Conservation (phyloP, 2,797 vertebrate genomes). For the Heterohyrax brucei region DNA sequence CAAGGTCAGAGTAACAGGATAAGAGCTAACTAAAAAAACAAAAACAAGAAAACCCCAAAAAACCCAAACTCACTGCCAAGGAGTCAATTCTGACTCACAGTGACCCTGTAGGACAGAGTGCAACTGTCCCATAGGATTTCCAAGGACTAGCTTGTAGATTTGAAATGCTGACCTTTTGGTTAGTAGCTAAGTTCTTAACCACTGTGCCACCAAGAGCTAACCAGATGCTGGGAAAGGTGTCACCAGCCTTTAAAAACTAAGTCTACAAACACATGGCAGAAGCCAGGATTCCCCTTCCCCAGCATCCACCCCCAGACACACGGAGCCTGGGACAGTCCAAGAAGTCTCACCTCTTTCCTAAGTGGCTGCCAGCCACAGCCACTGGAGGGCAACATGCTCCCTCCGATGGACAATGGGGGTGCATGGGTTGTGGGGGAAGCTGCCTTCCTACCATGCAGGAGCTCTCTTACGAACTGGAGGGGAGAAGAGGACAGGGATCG, state of each 20-base stretch:
- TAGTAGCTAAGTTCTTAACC: too few relatives aligned
- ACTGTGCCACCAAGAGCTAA: not conserved
- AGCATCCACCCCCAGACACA: not conserved
- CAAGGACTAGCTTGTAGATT: too few relatives aligned
- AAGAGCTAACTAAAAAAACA: not conserved
- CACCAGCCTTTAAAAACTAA: not conserved
- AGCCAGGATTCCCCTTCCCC: not conserved
- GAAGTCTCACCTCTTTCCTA: not conserved
- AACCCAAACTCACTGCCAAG: too few relatives aligned
- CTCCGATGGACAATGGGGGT: not conserved
- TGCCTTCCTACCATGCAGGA: not conserved
- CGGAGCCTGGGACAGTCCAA: not conserved
- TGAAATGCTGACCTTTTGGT: too few relatives aligned
- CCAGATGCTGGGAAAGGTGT: not conserved
- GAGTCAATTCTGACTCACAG: too few relatives aligned
- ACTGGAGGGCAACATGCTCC: constrained; percentile 65
- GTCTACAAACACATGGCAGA: too few relatives aligned
- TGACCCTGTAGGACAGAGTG: too few relatives aligned
- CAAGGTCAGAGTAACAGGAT: not conserved
- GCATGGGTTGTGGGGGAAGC: not conserved
- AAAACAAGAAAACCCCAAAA: too few relatives aligned
- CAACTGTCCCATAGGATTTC: too few relatives aligned
- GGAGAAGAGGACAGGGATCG: not conserved
- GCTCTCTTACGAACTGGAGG: not conserved
- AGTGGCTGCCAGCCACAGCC: not conserved